Conservation (phyloP, 2,797 vertebrate genomes). For the Muscicapa striata region DNA sequence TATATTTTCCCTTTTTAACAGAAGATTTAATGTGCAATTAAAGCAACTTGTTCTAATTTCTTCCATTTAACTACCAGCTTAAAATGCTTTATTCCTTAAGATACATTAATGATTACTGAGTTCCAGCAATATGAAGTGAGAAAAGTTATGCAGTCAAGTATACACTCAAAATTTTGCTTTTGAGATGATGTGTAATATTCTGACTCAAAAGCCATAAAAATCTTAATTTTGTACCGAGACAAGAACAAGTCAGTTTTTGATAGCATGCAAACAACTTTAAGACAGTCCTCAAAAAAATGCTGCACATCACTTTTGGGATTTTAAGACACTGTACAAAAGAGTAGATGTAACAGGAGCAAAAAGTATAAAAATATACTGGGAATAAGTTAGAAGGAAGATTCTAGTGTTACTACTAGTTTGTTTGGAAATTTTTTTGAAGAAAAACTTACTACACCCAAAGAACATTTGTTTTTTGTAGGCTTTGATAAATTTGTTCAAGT, state of each 20-base stretch:
- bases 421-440: not conserved
- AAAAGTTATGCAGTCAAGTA: not conserved
- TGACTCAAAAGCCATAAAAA: not conserved
- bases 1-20: not conserved
- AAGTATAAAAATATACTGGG: not conserved
- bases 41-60: not conserved
- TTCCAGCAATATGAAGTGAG: not conserved
- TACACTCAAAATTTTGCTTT: not conserved
- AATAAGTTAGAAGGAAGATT: not conserved
- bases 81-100: not conserved
- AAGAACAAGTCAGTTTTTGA: not conserved
- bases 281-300: not conserved
- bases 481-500: not conserved
- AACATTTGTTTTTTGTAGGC: not conserved
- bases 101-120: not conserved
- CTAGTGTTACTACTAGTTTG: not conserved
- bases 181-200: not conserved
- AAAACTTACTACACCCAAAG: not conserved
- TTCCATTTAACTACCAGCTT: not conserved
- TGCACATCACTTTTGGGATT: not conserved
- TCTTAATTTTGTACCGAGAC: not conserved
- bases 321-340: not conserved
- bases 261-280: not conserved
- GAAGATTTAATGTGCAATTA: not conserved
- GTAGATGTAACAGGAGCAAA: not conserved